Evolutionary conservation across 2,888 invertebrate species (phyloP), one percentile per base, ranked within the genome.

Genomic region (Brenthis daphne): DNA sequence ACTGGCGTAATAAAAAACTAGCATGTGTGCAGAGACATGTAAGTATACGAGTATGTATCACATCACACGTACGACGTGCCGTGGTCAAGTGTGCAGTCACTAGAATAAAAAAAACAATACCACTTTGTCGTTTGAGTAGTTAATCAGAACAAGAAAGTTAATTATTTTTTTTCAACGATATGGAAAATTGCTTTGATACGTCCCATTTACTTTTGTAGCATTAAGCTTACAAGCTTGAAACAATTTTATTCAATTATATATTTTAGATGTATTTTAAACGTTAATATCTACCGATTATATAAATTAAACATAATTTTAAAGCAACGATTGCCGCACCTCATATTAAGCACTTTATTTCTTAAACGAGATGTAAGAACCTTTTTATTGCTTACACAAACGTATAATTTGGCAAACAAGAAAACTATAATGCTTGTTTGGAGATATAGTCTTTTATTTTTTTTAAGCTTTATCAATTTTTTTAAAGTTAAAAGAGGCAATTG

Each of bases 1-100:
- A 88, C 89, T 83, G 86, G 81, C 81, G 86, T 85, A 88, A 90
- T 91, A 91, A 90, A 90, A 92, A 91, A 89, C 87, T 86, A 86
- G 83, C 82, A 82, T 83, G 81, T 85, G 82, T 65, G 69, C 63
- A 55, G 63, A 71, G 64, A 71, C 56, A 47, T 67, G 67, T 67
- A 67, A 67, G 63, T 63, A 63, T 57, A 67, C 56, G 51, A n/a
- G 60, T 29, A 50, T 16, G 16, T 50, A 43, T 57, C 54, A 63
- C 51, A 56, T 57, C 56, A 56, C 37, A 63, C 55, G 67, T 55
- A 60, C 16, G 54, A 54, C 20, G 24, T 67, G 20, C 37, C 48
- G 48, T 48, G 60, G 50, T 60, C 29, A 60, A 60, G 60, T 29
- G 58, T 60, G 33, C 50, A 60, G n/a, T 29, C 50, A 60, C 60